Conservation (phyloP, 2,113 vertebrate genomes). For the Heteronetta atricapilla region DNA sequence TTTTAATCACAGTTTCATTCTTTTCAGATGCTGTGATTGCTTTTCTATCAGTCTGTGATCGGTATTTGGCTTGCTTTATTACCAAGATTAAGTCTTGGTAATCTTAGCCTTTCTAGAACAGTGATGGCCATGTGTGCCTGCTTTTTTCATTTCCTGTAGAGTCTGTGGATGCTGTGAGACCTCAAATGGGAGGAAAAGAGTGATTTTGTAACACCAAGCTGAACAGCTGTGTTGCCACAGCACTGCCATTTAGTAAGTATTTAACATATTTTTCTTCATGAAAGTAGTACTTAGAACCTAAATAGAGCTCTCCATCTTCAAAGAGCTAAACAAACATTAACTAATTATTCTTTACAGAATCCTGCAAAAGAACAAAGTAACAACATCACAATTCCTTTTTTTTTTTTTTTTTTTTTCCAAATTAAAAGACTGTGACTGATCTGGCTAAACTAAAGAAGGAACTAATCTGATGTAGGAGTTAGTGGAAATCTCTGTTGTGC, state of each 20-base stretch:
- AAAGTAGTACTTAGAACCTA: not conserved
- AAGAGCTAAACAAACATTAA: not conserved
- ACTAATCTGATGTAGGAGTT: not conserved
- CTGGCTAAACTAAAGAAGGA: not conserved
- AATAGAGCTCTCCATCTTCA: not conserved
- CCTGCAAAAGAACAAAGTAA: not conserved
- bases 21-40: not conserved
- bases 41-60: not conserved
- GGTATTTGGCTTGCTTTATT: not conserved
- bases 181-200: accelerated
- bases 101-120: conserved; percentile 54
- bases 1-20: not conserved
- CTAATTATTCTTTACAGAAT: not conserved
- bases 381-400: not conserved
- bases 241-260: not conserved
- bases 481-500: not conserved
- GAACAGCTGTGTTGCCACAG: not conserved
- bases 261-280: not conserved
- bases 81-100: not conserved
- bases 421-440: not conserved
- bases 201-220: not conserved
- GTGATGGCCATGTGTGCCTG: conserved; percentile 81
- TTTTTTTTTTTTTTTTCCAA: not conserved
- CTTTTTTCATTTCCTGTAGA: conserved; percentile 77
- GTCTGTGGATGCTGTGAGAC: conserved; percentile 66